Evolutionary conservation across 2,113 vertebrate species (phyloP), one percentile per base, ranked within the genome.

Genomic region (Hyaena hyaena): DNA sequence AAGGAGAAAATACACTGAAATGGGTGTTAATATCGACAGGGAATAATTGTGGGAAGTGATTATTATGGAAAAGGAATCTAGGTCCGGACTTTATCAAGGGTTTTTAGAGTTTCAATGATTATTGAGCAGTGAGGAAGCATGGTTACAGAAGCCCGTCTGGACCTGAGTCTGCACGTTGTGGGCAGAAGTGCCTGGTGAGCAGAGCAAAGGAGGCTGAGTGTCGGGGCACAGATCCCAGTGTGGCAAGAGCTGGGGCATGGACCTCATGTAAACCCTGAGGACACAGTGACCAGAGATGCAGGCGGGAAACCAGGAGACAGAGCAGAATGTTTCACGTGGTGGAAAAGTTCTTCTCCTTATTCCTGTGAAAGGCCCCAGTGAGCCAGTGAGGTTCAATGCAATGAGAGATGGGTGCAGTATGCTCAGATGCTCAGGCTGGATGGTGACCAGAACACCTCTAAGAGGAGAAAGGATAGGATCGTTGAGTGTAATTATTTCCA

Each of bases 171-270:
- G 10, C 9, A 85, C n/a, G 35, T 71, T 76, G 31, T 61, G 5
- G n/a, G 43, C 10, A 17, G 58, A 88, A n/a, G 23, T 0, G 0
- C 81, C 24, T 19, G 7, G 35, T 8, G 17, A 68, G 15, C 58
- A 76, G 66, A 66, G 33, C 83, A 48, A 31, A 85, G 19, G 26
- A 63, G 3, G 5, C n/a, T 53, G 45, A 87, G 74, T n/a, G 31
- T 53, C 4, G 7, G 73, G 43, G 19, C 24, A 19, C 33, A 39
- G 0, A 6, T 10, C 10, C 24, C 4, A 4, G 1, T 31, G n/a
- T 43, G 53, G 33, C 17, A 63, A 24, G 43, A 87, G n/a, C 9
- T 4, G 11, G 45, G 43, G 86, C 23, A n/a, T 1, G 31, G 53
- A 39, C 50, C 28, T 80, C 53, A 1, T 7, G n/a, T 8, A 53